Conservation (phyloP, 1,140 invertebrate species). For the Notospermus geniculatus region DNA sequence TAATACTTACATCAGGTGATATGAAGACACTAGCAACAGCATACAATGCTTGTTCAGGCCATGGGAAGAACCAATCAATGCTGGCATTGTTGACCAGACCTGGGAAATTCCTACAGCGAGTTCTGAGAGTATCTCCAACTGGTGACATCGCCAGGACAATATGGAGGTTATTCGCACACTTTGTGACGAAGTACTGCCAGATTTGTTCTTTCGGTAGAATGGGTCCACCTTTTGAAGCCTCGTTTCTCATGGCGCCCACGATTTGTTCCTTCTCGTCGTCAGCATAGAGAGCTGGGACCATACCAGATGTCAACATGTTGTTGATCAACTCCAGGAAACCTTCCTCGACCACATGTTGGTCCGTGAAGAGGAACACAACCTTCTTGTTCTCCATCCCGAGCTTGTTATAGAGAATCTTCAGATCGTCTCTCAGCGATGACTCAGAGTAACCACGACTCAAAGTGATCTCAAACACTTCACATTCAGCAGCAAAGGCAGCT, state of each 20-base stretch:
- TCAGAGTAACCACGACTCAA: conserved; percentile 80
- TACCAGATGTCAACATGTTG: conserved; percentile 83
- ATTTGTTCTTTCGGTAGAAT: conserved; percentile 63
- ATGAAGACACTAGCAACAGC: conserved; percentile 81
- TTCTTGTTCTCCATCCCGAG: conserved; percentile 75
- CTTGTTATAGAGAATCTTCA: conserved; percentile 75
- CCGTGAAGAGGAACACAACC: conserved; percentile 79
- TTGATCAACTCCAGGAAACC: conserved; percentile 86
- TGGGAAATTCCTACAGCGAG: conserved; percentile 57
- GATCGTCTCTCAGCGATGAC: conserved; percentile 76
- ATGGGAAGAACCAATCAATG: conserved; percentile 59
- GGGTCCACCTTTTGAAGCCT: conserved; percentile 68
- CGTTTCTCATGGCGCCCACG: conserved; percentile 62
- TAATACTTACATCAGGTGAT: conserved; percentile 52
- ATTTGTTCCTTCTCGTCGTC: conserved; percentile 85
- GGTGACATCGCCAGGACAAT: conserved; percentile 59
- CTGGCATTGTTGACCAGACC: conserved; percentile 58
- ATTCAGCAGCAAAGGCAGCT: conserved; percentile 59
- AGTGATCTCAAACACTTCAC: conserved; percentile 79
- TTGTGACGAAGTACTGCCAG: conserved; percentile 61
- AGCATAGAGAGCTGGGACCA: conserved; percentile 77
- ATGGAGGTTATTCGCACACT: conserved; percentile 58
- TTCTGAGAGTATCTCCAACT: conserved; percentile 55
- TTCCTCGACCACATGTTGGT: conserved; percentile 68
- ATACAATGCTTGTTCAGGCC: conserved; percentile 61